These are phyloP conservation scores for Vulpes ferrilata DNA, from an alignment of 2,113 vertebrate genomes.

Conservation along the genomic window DNA sequence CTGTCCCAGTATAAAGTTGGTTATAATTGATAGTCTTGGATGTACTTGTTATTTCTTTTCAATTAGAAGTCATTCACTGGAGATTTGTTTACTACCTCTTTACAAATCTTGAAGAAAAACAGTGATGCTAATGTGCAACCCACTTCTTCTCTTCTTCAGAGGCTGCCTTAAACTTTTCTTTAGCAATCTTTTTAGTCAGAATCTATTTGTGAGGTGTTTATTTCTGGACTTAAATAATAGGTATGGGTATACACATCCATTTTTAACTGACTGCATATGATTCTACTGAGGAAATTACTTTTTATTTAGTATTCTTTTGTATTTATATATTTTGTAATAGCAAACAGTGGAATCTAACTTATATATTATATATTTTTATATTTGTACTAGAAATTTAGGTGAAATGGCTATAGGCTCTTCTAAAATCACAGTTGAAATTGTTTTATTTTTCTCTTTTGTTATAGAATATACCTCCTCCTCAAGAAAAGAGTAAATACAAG, in stretches of 20 bases:
- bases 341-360: neutral
- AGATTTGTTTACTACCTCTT: neutral
- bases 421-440: neutral
- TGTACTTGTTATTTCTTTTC: neutral
- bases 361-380: neutral
- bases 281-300: neutral
- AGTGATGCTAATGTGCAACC: neutral
- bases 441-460: neutral
- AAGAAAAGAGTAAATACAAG: neutral
- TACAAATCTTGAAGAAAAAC: neutral
- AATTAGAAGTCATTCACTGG: neutral
- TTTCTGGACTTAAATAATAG: neutral
- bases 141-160: neutral
- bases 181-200: neutral
- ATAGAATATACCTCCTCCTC: accelerated
- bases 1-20: neutral
- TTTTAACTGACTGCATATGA: constrained; percentile 6
- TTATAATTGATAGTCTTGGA: neutral
- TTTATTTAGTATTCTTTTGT: neutral
- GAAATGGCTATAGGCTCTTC: neutral
- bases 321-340: neutral
- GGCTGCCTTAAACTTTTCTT: neutral
- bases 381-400: constrained; percentile 17
- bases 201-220: neutral
- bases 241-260: neutral